Percentiles rank a stretch among this genome's conserved stretches.
Evolutionary conservation across 1,140 invertebrate species (phyloP).

Genomic region (Leptopilina boulardi): DNA sequence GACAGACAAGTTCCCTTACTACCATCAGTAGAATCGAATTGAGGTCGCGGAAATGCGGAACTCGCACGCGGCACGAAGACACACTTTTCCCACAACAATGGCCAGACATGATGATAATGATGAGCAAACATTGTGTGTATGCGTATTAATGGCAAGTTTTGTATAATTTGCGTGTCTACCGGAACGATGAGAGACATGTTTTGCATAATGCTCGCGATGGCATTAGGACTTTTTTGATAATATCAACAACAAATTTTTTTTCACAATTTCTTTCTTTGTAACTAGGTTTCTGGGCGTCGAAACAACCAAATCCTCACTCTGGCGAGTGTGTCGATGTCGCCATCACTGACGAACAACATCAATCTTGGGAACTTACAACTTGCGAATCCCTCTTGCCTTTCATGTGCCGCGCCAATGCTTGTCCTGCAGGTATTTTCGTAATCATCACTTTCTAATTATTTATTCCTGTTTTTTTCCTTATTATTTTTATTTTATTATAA

Average conservation of each 20-base stretch:
- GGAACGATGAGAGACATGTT: constrained; percentile 42
- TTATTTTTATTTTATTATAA: not conserved
- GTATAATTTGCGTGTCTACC: constrained; percentile 60
- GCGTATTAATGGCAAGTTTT: constrained; percentile 43
- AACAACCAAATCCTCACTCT: constrained; percentile 89
- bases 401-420: constrained; percentile 94
- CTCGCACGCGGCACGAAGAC: constrained; percentile 70
- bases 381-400: constrained; percentile 96
- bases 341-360: constrained; percentile 83
- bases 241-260: constrained; percentile 34
- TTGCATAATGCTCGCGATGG: constrained; percentile 52
- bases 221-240: constrained; percentile 35
- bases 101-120: constrained; percentile 51
- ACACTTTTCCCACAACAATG: constrained; percentile 73
- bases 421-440: constrained; percentile 86
- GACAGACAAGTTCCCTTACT: constrained; percentile 41
- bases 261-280: constrained; percentile 36
- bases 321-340: constrained; percentile 92
- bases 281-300: constrained; percentile 89
- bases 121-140: constrained; percentile 28
- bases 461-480: not conserved
- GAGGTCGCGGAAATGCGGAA: constrained; percentile 74
- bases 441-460: not conserved
- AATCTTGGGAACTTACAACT: constrained; percentile 94
- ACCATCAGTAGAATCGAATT: constrained; percentile 53